Evolutionary conservation across 92 coral and sea anemone genomes (phyloP), one percentile per base, ranked within the genome.

Genomic region (Porites evermanni): DNA sequence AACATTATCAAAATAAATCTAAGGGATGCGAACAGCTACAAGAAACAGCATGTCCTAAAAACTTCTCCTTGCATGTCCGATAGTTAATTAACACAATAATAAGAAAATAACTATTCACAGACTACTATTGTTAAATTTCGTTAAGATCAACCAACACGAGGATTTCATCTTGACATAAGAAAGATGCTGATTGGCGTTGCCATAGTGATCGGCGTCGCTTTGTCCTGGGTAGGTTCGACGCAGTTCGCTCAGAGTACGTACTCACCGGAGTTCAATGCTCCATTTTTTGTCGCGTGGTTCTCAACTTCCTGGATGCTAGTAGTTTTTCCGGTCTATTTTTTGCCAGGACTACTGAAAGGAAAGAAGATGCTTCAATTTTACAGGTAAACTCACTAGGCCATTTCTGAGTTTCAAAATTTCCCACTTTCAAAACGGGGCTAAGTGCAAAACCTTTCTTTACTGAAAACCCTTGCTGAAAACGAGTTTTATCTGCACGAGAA

Each of bases 201-300:
- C n/a, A 93, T 95, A 67, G 98, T 95, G 26, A 64, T 91, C 6
- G 93, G 92, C 38, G 88, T 95, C 9, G 98, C 96, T 18, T 10
- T 95, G 11, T 95, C 98, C 4, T 95, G 98, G 98, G 96, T 93
- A 12, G 88, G 98, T 10, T 80, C 92, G 11, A 95, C 96, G 7
- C 98, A 95, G 88, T 85, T 95, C 73, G 96, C 98, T 17, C 89
- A 93, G 80, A 95, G 96, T 63, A 93, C 96, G 0, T 95, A 91
- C 78, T 89, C 98, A 17, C 72, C 89, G 61, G 53, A 89, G 44
- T 95, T 95, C 90, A 82, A 93, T 61, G 98, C 98, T 65, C 98
- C 98, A 2, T 93, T 74, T 66, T 91, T 95, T 52, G 89, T 88
- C 8, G 92, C 93, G 0, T 95, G 98, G 98, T 95, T 95, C 67